phyloP scores from a whole-genome alignment of 2,797 vertebrate species.

The Trachurus trachurus region DNA sequence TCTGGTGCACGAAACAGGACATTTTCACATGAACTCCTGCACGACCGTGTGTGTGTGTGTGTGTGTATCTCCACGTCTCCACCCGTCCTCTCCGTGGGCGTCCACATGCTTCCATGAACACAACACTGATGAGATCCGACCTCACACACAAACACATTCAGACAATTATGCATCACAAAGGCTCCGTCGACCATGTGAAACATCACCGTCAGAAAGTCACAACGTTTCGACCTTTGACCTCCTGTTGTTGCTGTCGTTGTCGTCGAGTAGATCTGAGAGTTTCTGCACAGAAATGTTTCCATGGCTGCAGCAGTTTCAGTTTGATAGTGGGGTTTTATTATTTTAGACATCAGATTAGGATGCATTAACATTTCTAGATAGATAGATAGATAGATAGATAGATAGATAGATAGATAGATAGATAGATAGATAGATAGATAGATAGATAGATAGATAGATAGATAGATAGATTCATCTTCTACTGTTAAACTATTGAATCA shows the following conservation, averaged over 20 bases:
- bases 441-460: too few relatives aligned
- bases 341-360: not conserved
- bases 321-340: not conserved
- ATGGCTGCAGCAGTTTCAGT: not conserved
- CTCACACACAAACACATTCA: constrained; percentile 19
- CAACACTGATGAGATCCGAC: constrained; percentile 6
- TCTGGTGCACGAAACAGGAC: constrained; percentile 20
- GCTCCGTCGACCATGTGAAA: constrained; percentile 8
- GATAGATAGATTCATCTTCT: too few relatives aligned
- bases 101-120: constrained; percentile 14
- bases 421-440: too few relatives aligned
- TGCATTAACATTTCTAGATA: too few relatives aligned
- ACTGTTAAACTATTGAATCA: too few relatives aligned
- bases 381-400: too few relatives aligned
- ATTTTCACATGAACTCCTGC: not conserved
- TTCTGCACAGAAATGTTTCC: not conserved
- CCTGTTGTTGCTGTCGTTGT: not conserved
- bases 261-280: constrained; percentile 8
- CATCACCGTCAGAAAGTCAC: constrained; percentile 31
- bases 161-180: constrained; percentile 19
- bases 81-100: constrained; percentile 11
- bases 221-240: constrained; percentile 35
- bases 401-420: too few relatives aligned
- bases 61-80: constrained; percentile 10
- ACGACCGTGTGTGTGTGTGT: not conserved